Conservation (phyloP, 2,113 vertebrate genomes). For the Actenoides hombroni region DNA sequence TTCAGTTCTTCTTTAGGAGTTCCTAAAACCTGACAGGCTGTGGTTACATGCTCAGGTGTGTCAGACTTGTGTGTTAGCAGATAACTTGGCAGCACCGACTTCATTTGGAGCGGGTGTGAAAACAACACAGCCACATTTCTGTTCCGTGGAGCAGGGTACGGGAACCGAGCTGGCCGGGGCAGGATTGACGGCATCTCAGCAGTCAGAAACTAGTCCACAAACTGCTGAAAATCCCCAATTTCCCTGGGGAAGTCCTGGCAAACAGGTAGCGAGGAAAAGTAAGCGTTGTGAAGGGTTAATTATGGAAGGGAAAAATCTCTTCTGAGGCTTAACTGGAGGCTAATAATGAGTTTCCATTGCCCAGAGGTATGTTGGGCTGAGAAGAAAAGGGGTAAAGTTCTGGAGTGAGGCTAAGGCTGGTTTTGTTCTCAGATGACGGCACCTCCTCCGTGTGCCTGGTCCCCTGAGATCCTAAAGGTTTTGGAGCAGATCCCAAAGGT, state of each 20-base stretch:
- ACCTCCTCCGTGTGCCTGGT: background rate
- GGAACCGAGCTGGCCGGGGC: background rate
- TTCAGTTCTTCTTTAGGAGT: background rate
- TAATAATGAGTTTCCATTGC: background rate
- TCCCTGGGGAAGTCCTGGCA: background rate
- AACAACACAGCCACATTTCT: background rate
- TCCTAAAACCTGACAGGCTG: background rate
- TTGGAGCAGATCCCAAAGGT: background rate
- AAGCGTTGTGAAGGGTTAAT: background rate
- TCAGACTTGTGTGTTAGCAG: background rate
- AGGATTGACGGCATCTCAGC: background rate
- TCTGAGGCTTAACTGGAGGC: background rate
- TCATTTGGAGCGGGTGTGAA: background rate
- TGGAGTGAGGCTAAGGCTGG: background rate
- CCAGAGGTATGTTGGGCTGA: background rate
- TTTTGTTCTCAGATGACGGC: background rate
- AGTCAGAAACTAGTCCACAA: background rate
- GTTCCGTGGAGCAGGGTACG: background rate
- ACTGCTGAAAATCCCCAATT: background rate
- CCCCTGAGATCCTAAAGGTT: fast-evolving
- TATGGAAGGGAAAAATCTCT: background rate
- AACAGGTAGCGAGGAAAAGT: background rate
- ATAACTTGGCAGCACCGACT: background rate
- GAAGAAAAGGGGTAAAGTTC: background rate
- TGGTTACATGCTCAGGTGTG: background rate